Evolutionary conservation across 1,140 invertebrate species (phyloP).

Genomic region (Nasonia giraulti): DNA sequence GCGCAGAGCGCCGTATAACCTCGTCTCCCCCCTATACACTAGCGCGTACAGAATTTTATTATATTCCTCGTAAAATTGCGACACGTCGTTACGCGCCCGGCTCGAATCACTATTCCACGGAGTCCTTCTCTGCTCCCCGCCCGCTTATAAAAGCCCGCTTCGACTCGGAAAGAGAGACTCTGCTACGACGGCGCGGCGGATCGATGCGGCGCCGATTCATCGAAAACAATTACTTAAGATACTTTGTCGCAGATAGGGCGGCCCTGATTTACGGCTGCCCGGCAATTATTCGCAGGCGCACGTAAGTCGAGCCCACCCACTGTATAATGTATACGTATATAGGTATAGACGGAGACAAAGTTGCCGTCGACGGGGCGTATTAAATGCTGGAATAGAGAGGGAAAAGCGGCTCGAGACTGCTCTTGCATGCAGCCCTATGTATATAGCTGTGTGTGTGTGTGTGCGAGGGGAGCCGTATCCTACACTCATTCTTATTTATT

Average conservation of each 20-base stretch:
- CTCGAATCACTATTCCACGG: too few species aligned
- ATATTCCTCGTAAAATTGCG: slow-evolving; percentile 32
- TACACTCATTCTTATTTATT: slow-evolving; percentile 44
- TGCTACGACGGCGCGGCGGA: background rate
- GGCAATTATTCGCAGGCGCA: slow-evolving; percentile 50
- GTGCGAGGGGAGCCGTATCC: slow-evolving; percentile 7
- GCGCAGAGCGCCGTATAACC: background rate
- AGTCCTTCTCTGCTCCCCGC: background rate
- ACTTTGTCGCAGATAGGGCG: slow-evolving; percentile 49
- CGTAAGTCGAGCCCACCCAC: slow-evolving; percentile 20
- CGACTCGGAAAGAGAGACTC: background rate
- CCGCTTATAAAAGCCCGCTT: too few species aligned
- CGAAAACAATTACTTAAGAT: slow-evolving; percentile 52
- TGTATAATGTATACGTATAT: background rate
- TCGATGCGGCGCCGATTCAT: slow-evolving; percentile 31
- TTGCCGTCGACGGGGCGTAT: background rate
- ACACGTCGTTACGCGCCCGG: slow-evolving; percentile 43
- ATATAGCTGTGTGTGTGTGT: background rate
- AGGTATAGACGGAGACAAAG: background rate
- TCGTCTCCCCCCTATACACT: background rate
- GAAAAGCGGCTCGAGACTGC: background rate
- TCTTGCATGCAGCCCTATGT: slow-evolving; percentile 4
- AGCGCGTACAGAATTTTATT: slow-evolving; percentile 10
- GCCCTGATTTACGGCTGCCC: slow-evolving; percentile 45
- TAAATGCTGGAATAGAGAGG: background rate